These are phyloP conservation scores for Masnerella sp. DNA, from an alignment of 2,888 invertebrate species.

Conservation along the genomic window DNA sequence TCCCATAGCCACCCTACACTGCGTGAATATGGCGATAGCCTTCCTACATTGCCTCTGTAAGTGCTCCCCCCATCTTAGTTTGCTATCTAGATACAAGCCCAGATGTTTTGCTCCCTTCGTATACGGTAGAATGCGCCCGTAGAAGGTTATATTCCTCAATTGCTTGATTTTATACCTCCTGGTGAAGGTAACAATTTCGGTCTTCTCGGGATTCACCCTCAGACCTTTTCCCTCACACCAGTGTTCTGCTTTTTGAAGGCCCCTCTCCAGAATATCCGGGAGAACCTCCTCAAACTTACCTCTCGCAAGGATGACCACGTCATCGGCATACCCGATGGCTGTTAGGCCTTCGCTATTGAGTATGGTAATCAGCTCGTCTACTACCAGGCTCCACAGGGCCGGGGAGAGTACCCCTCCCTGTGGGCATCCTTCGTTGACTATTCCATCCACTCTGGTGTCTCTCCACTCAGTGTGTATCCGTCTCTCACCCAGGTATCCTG, in stretches of 20 bases:
- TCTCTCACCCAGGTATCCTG: not conserved
- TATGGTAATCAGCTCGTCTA: not conserved
- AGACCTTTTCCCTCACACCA: not conserved
- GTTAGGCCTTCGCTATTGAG: not conserved
- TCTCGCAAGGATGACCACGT: not conserved
- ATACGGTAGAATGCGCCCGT: not conserved
- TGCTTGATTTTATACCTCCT: not conserved
- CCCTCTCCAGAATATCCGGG: not conserved
- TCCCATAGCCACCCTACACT: not conserved
- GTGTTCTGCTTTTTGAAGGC: not conserved
- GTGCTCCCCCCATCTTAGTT: not conserved
- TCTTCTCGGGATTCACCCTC: not conserved
- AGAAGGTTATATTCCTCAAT: not conserved
- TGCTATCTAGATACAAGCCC: not conserved
- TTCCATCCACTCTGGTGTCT: not conserved
- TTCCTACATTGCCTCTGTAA: not conserved
- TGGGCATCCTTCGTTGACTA: conserved; percentile 7
- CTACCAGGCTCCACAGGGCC: conserved; percentile 12
- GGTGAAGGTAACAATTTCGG: conserved; percentile 7
- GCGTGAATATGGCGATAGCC: not conserved
- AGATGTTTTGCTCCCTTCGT: not conserved
- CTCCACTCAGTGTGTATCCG: not conserved
- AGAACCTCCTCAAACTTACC: not conserved
- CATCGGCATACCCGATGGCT: not conserved
- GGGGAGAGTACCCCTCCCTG: conserved; percentile 4